phyloP scores from a whole-genome alignment of 2,888 invertebrate genomes.

The Ptilodon capucinus region DNA sequence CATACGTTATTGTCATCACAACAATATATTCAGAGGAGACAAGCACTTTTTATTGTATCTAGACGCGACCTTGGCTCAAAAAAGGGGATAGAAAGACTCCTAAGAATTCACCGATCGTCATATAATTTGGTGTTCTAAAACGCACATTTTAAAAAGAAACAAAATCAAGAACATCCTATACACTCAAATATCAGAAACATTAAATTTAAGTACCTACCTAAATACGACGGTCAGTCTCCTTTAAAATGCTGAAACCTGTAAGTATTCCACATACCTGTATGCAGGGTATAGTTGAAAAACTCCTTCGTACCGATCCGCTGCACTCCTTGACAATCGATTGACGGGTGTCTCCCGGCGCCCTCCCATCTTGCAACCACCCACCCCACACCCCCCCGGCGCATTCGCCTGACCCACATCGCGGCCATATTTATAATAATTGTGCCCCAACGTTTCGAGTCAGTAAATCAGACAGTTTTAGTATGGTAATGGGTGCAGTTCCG shows the following conservation, averaged over 20 bases:
- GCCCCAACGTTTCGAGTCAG: constrained; percentile 45
- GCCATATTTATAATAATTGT: constrained; percentile 82
- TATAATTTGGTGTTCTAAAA: not conserved
- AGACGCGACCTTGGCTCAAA: not conserved
- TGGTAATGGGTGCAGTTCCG: constrained; percentile 21
- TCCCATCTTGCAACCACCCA: constrained; percentile 32
- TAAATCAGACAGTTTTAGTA: constrained; percentile 37
- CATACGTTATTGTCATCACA: constrained; percentile 62
- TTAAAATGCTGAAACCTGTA: not conserved
- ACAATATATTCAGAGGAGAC: constrained; percentile 4
- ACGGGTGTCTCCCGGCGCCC: constrained; percentile 67
- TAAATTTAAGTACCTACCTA: no score
- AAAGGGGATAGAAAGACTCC: not conserved
- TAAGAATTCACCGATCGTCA: not conserved
- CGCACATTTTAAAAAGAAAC: not conserved
- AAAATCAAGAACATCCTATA: not conserved
- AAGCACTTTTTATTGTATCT: not conserved
- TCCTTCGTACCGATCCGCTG: constrained; percentile 53
- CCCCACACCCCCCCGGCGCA: constrained; percentile 44
- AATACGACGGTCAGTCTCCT: no score
- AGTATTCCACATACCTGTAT: constrained; percentile 24
- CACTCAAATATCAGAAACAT: not conserved
- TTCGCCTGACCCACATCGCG: constrained; percentile 74
- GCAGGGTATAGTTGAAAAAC: constrained; percentile 39
- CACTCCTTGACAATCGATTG: constrained; percentile 83